Evolutionary conservation across 2,113 vertebrate genomes (phyloP), one percentile per base, ranked within the genome.

Genomic region (Speoplatyrhinus poulsoni): DNA sequence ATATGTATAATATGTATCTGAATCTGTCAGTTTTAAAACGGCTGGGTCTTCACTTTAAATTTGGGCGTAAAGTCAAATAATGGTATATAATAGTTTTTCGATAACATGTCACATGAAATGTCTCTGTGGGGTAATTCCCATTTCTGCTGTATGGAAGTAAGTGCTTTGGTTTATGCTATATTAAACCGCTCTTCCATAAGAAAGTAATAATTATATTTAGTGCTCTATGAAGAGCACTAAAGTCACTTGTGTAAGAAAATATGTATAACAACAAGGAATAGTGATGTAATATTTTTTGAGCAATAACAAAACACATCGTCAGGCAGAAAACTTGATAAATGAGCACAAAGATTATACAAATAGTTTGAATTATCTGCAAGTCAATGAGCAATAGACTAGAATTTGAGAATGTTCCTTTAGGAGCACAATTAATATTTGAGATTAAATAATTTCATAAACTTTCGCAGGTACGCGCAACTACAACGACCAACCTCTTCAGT

Each of bases 141-240:
- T 46, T 70, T 79, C 72, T 67, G 66, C 75, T 11, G 57, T 67
- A 67, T 72, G 64, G 78, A 82, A 87, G 86, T 81, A 65, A 12
- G 53, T 62, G 75, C 76, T 84, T 85, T 78, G 73, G 76, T 73
- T 84, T 65, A 49, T 61, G 60, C 53, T 65, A 41, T 41, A 78
- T 79, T 88, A 76, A 81, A 73, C 56, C 16, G 59, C 55, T 73
- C 59, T 72, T 72, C 65, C 70, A 69, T 61, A 56, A 33, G 62
- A 67, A 63, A 56, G 32, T 67, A 71, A 75, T 56, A 71, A 72
- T 81, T 13, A 83, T 75, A 91, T 90, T 84, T 84, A 85, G 76
- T 80, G 78, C 58, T 67, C 75, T 74, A 66, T 85, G 55, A 67
- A 75, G 78, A 76, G 65, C 65, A 73, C 81, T 83, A 70, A 69